Evolutionary conservation across 2,797 vertebrate species (phyloP), one percentile per base, ranked within the genome.

Genomic region (Microctenopoma stevenorrisi): DNA sequence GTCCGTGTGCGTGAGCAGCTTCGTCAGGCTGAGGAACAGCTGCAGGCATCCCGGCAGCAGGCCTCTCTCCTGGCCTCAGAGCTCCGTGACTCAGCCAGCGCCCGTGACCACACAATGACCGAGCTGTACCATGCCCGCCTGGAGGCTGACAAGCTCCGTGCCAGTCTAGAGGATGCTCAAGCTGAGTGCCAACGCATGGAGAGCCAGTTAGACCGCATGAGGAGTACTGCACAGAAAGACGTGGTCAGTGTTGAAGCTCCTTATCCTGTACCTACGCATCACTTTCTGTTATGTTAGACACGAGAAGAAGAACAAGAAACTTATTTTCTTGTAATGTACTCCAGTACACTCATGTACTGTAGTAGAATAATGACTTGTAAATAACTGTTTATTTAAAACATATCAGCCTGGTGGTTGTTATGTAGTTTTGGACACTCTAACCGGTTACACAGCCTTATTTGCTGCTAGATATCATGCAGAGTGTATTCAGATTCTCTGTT

Each of bases 21-120:
- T 79, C 96, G 96, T 60, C 97, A 96, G 88, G 91, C 95, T 12
- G 97, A 99, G 85, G 97, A 97, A 86, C 95, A 98, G 79, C 94
- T 98, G 42, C 96, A 98, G 82, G 95, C 96, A 9, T 96, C 94
- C 52, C 93, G 95, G 38, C 98, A 99, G 84, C 95, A 98, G 92
- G 95, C 94, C 59, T 86, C 94, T 53, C 90, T 98, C 43, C 89
- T 99, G 90, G 94, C 96, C 25, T 94, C 94, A 16, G 97, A 99
- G 81, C 94, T 99, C 54, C 96, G 95, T 0, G 96, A 98, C 7
- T 94, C 96, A 6, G 94, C 96, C 52, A 95, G 94, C 5, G 91
- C 94, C 53, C 92, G 97, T 3, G 97, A 99, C 87, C 96, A 94
- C 88, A 96, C 95, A 0, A 96, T 98, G 94, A 93, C 95, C 0